Conservation (phyloP, 37 sponge, comb jelly and placozoan genomes). For the Cladorhizidae sp. region DNA sequence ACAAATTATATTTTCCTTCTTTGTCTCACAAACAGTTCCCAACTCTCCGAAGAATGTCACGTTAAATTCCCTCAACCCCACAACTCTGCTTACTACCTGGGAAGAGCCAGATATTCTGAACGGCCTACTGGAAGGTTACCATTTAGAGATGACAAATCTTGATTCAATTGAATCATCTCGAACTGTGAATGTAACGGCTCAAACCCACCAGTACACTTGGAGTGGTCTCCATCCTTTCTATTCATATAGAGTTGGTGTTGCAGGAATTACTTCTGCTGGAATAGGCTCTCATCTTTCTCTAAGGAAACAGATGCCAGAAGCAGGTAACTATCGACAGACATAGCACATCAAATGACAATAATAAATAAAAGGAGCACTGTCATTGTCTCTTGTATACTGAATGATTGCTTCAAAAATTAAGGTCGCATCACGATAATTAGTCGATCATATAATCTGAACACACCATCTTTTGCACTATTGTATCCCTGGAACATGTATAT, state of each 20-base stretch:
- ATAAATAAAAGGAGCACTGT: no score
- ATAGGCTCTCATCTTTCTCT: background rate
- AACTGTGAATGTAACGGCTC: background rate
- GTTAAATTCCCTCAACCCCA: background rate
- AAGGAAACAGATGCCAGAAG: slow-evolving; percentile 12
- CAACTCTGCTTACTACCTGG: slow-evolving; percentile 9
- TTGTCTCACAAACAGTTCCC: background rate
- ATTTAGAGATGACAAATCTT: background rate
- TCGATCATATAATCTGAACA: no score
- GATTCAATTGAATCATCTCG: background rate
- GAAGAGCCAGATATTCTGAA: slow-evolving; percentile 6
- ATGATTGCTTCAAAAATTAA: background rate
- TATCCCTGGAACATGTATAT: background rate
- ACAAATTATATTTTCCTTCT: background rate
- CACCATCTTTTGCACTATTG: no score
- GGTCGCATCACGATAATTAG: no score
- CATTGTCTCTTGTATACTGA: background rate
- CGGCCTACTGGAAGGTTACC: slow-evolving; percentile 2
- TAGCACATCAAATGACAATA: background rate
- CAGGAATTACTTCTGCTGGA: slow-evolving; percentile 5
- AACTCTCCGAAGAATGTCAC: slow-evolving; percentile 10
- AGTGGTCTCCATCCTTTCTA: slow-evolving; percentile 12
- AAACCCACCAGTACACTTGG: background rate
- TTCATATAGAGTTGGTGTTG: background rate
- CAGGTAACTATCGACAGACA: background rate